phyloP scores from a whole-genome alignment of 2,888 invertebrate species.

The Argyra leucocephala region DNA sequence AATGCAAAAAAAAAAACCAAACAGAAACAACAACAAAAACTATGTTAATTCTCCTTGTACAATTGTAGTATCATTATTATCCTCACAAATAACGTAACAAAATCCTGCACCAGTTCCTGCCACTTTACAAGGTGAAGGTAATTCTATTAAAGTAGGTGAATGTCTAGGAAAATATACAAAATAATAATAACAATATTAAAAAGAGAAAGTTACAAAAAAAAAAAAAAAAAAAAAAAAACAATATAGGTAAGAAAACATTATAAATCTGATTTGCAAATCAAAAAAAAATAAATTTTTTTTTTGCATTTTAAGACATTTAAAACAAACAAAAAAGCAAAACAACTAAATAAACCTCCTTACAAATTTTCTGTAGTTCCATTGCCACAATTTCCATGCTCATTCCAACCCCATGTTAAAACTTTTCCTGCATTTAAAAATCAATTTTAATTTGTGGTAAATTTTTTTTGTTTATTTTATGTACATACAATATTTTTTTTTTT shows the following conservation, averaged over 20 bases:
- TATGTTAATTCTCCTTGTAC: neutral
- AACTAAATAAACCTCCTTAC: conserved; percentile 28
- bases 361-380: conserved; percentile 46
- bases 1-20: too few species aligned
- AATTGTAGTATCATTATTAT: neutral
- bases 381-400: conserved; percentile 81
- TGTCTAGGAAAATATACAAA: conserved; percentile 28
- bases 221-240: conserved; percentile 13
- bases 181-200: neutral
- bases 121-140: conserved; percentile 32
- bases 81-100: conserved; percentile 36
- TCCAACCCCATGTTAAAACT: conserved; percentile 79
- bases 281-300: too few species aligned
- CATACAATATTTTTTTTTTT: neutral
- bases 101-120: conserved; percentile 41
- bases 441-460: too few species aligned
- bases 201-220: neutral
- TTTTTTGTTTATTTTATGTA: too few species aligned
- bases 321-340: neutral
- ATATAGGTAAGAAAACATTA: neutral
- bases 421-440: conserved; percentile 39
- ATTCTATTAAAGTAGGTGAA: conserved; percentile 30
- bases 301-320: neutral
- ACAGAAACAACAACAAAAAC: too few species aligned
- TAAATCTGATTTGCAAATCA: neutral